These are phyloP conservation scores for Acipenser ruthenus DNA, from an alignment of 2,797 vertebrate species.

Conservation along the genomic window DNA sequence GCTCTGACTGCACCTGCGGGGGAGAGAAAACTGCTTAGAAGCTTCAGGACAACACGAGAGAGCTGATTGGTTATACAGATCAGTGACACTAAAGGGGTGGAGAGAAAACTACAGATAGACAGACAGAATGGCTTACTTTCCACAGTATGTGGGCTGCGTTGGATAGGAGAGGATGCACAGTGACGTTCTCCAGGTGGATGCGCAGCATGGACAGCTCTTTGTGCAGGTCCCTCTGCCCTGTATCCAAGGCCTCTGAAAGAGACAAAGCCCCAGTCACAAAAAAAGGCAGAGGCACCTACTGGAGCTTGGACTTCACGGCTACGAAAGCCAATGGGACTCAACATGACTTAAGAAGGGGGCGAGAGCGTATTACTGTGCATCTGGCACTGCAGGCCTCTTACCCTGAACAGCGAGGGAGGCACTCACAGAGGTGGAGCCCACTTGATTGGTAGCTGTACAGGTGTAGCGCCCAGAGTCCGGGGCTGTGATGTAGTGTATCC, in stretches of 20 bases:
- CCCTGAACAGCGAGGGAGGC: constrained; percentile 64
- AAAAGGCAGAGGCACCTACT: too few relatives aligned
- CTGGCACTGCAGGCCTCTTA: constrained; percentile 31
- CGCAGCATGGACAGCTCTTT: constrained; percentile 65
- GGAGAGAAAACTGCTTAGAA: not conserved
- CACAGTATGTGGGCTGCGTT: constrained; percentile 69
- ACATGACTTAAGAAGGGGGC: too few relatives aligned
- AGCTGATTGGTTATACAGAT: too few relatives aligned
- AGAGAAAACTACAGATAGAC: not conserved
- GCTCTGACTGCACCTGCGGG: constrained; percentile 48
- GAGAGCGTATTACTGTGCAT: too few relatives aligned
- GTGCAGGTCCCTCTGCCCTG: constrained; percentile 50
- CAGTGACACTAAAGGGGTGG: too few relatives aligned
- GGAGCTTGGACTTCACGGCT: too few relatives aligned
- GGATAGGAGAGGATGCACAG: constrained; percentile 41
- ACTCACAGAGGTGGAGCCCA: constrained; percentile 50
- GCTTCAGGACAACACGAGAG: not conserved
- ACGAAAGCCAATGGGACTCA: too few relatives aligned
- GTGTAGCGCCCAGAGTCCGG: constrained; percentile 67
- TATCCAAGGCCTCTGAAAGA: constrained; percentile 50
- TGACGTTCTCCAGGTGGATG: constrained; percentile 71
- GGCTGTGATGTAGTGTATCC: constrained; percentile 60
- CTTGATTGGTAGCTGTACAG: constrained; percentile 68
- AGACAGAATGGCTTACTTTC: constrained; percentile 56
- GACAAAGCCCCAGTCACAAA: constrained; percentile 5